Evolutionary conservation across 2,797 vertebrate species (phyloP).

Genomic region (Acridotheres tristis): DNA sequence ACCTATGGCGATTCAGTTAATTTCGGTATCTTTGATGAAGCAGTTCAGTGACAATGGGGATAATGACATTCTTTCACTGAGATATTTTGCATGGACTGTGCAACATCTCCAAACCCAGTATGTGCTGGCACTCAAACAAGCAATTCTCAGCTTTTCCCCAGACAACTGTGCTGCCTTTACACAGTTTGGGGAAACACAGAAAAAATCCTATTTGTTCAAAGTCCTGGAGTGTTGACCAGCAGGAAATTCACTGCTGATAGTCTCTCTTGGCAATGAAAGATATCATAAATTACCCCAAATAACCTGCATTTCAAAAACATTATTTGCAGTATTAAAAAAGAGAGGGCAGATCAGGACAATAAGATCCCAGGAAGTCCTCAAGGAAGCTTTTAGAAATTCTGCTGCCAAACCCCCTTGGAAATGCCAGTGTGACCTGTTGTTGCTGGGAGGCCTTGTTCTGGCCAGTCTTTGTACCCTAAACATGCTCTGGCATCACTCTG

Average conservation of each 20-base stretch:
- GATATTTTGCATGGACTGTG: neutral
- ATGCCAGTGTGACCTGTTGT: slow-evolving; percentile 8
- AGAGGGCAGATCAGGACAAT: slow-evolving; percentile 36
- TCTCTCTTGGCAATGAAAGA: neutral
- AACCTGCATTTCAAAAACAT: slow-evolving; percentile 29
- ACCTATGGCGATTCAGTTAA: neutral
- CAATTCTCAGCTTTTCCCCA: neutral
- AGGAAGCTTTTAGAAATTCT: slow-evolving; percentile 32
- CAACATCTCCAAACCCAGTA: neutral
- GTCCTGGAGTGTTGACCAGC: neutral
- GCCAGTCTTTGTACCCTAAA: neutral
- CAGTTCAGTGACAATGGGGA: slow-evolving; percentile 14
- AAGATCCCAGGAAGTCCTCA: slow-evolving; percentile 37
- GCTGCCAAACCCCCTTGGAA: slow-evolving; percentile 8
- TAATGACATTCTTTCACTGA: neutral
- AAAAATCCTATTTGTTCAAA: slow-evolving; percentile 7
- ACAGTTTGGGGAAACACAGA: neutral
- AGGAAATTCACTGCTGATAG: neutral
- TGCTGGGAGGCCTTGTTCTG: slow-evolving; percentile 34
- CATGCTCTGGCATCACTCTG: slow-evolving; percentile 14
- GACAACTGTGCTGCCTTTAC: neutral
- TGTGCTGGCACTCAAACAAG: neutral
- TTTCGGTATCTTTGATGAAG: slow-evolving; percentile 33
- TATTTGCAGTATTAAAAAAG: slow-evolving; percentile 33
- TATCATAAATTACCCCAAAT: slow-evolving; percentile 40